Evolutionary conservation across 2,797 vertebrate species (phyloP).

Genomic region (Rhabdophis nuchalis): DNA sequence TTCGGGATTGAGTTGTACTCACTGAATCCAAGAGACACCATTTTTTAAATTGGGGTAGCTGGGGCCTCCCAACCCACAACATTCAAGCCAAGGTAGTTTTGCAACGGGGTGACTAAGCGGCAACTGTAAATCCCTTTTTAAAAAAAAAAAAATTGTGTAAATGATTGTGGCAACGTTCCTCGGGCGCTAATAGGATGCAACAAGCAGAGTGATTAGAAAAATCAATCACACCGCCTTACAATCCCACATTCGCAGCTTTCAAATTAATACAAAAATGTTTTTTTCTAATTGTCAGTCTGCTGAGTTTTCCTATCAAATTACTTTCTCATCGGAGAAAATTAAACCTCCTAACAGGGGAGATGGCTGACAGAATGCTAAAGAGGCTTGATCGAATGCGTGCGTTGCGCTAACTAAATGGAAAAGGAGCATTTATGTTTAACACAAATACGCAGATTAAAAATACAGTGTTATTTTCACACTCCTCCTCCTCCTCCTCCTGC

Average conservation of each 20-base stretch:
- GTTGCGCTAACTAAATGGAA: not conserved
- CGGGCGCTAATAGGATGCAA: slow-evolving; percentile 11
- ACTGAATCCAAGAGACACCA: not conserved
- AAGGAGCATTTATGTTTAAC: not conserved
- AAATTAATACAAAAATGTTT: slow-evolving; percentile 29
- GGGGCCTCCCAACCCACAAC: not conserved
- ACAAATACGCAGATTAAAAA: not conserved
- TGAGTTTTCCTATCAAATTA: slow-evolving; percentile 18
- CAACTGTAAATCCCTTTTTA: not conserved
- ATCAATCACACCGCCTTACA: slow-evolving; percentile 10
- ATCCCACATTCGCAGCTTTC: slow-evolving; percentile 17
- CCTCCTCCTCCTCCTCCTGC: not conserved
- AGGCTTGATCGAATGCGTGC: not conserved
- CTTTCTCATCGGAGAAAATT: slow-evolving; percentile 5
- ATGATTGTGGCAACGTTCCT: not conserved
- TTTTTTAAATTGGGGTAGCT: not conserved
- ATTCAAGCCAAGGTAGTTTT: not conserved
- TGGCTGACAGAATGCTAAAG: slow-evolving; percentile 8
- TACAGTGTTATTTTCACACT: not conserved
- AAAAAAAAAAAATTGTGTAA: not conserved
- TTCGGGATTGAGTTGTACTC: not conserved
- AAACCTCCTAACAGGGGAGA: slow-evolving; percentile 4
- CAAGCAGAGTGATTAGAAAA: slow-evolving; percentile 25
- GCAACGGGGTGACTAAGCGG: not conserved
- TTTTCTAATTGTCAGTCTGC: slow-evolving; percentile 22